Percentiles rank a stretch among this genome's conserved stretches.
Evolutionary conservation across 92 coral and sea anemone genomes (phyloP).

Genomic region (Umimayanthus kanabou): DNA sequence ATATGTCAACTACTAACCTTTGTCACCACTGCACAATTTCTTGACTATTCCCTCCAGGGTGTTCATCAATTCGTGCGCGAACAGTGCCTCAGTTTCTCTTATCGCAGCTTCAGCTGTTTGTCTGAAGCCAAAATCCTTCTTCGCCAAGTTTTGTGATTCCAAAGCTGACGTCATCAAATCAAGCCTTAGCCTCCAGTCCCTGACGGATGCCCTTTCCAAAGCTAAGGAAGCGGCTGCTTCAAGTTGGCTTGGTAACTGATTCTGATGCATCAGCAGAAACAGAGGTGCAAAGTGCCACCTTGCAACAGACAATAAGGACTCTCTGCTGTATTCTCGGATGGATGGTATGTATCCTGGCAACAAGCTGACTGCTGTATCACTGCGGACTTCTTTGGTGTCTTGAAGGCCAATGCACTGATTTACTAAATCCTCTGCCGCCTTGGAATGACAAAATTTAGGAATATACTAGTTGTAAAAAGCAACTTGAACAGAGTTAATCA

Average conservation of each 20-base stretch:
- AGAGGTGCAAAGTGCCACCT: slow-evolving; percentile 72
- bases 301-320: slow-evolving; percentile 69
- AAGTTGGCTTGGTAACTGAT: slow-evolving; percentile 40
- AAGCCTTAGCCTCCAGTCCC: slow-evolving; percentile 82
- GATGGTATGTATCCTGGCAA: slow-evolving; percentile 57
- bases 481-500: neutral
- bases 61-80: slow-evolving; percentile 49
- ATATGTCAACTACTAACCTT: neutral
- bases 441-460: neutral
- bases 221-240: slow-evolving; percentile 64
- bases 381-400: neutral
- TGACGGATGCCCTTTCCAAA: slow-evolving; percentile 69
- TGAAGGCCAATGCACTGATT: neutral
- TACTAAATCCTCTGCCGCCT: slow-evolving; percentile 29
- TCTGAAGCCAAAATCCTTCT: slow-evolving; percentile 1
- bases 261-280: slow-evolving; percentile 61
- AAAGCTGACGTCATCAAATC: slow-evolving; percentile 52
- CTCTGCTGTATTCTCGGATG: slow-evolving; percentile 54
- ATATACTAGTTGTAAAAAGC: neutral
- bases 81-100: slow-evolving; percentile 34
- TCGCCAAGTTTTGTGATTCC: slow-evolving; percentile 11
- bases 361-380: neutral
- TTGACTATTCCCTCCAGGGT: slow-evolving; percentile 28
- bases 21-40: neutral
- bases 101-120: neutral